Evolutionary conservation across 1,140 invertebrate genomes (phyloP), one percentile per base, ranked within the genome.

Genomic region (Bilobella aurantiaca): DNA sequence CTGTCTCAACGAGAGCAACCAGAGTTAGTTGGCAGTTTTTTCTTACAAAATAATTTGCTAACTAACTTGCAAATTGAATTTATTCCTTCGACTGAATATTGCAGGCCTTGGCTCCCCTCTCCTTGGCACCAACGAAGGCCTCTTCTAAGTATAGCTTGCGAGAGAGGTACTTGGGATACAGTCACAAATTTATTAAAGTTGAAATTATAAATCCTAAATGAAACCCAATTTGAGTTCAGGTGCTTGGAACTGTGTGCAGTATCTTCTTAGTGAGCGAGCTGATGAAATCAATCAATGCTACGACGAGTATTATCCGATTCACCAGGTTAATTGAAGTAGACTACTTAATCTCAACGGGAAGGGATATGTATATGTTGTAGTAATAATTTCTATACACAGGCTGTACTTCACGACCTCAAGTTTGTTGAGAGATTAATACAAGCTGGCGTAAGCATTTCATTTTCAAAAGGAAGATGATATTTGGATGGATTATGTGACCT

Each of bases 251-350:
- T 87, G 85, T 76, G 85, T 85, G 0, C 83, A 85, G 72, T 85
- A 83, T 76, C 75, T 87, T 31, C 82, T 82, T 21, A 77, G 81
- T 16, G 84, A 85, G 58, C 78, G 86, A 42, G 82, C 82, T 29
- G 85, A 87, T 69, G 86, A 88, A 76, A 85, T 88, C 16, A 86
- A 88, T 75, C 81, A 85, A 56, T 83, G 86, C 58, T 87, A 85
- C 77, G 86, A 88, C 74, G 86, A 88, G 78, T 87, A 86, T 75
- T 87, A 85, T 77, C 86, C 86, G 3, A 86, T 88, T 60, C 86
- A 87, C 74, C 85, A 87, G 73, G 86, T 70, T 30, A 29, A 21
- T 1, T 57, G 23, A 14, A 56, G 49, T n/a, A n/a, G n/a, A n/a
- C n/a, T n/a, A n/a, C n/a, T n/a, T n/a, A n/a, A n/a, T n/a, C n/a